phyloP scores from a whole-genome alignment of 2,888 invertebrate genomes.

The Micropterix aruncella region DNA sequence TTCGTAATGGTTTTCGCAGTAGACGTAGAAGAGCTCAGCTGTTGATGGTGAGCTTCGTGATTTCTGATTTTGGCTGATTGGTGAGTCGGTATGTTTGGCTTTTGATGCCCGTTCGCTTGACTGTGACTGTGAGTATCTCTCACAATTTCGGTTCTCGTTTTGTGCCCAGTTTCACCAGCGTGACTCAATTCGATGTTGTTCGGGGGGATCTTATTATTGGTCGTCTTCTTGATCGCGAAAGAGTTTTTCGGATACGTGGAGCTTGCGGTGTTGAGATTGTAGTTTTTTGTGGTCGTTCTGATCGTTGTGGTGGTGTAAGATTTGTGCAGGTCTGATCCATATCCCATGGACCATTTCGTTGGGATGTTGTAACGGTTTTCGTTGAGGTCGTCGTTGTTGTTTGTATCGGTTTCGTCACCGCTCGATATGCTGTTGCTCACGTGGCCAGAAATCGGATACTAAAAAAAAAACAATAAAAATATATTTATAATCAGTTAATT shows the following conservation, averaged over 20 bases:
- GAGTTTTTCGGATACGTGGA: neutral
- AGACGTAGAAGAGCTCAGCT: slow-evolving; percentile 4
- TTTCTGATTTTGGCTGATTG: slow-evolving; percentile 5
- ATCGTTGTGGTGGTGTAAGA: neutral
- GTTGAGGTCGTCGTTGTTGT: neutral
- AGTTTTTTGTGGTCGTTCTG: neutral
- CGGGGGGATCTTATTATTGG: neutral
- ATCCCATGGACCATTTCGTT: neutral
- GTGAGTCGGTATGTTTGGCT: slow-evolving; percentile 18
- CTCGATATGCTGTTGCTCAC: neutral
- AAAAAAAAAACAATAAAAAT: neutral
- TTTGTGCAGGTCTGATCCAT: neutral
- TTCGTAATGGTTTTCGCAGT: slow-evolving; percentile 17
- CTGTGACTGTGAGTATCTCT: neutral
- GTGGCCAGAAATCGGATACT: neutral
- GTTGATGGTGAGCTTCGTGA: slow-evolving; percentile 6
- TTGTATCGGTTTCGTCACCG: neutral
- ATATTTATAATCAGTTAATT: too few relatives aligned
- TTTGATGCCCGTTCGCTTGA: slow-evolving; percentile 17
- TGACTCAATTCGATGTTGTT: neutral
- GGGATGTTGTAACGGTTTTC: neutral
- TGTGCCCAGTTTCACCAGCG: neutral
- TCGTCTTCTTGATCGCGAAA: neutral
- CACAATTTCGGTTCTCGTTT: too few relatives aligned
- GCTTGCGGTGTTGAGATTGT: neutral